Evolutionary conservation across 2,797 vertebrate species (phyloP), one percentile per base, ranked within the genome.

Genomic region (Hybognathus amarus): DNA sequence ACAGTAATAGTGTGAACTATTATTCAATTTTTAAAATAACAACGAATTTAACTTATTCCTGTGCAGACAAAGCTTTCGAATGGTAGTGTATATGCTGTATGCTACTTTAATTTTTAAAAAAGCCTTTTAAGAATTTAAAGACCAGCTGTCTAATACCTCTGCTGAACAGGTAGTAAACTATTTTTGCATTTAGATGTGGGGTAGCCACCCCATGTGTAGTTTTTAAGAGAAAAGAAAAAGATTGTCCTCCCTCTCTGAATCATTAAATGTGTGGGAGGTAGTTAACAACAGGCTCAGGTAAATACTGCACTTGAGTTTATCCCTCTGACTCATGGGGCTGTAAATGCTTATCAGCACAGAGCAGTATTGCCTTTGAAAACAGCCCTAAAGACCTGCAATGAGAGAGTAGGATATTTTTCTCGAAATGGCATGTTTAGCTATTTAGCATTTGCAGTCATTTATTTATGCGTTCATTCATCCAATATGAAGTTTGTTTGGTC

Each of bases 201-300:
- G 79, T 90, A 89, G 89, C 86, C 88, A 84, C 84, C 89, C 85
- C 24, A 4, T 89, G 83, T 84, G 84, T 86, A 90, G 93, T 93
- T 91, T 85, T 93, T 91, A 83, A 87, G 91, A 92, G 87, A 24
- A 75, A 56, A 77, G 54, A 71, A 81, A 90, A 86, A 88, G 70
- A 78, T 86, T 77, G 89, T 83, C 86, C 88, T 87, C 84, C 89
- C 92, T 88, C 88, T 91, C 81, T 88, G 90, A 92, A 90, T 91
- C 89, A 92, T 94, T 93, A 91, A 93, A 93, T 82, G 86, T 84
- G 90, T 92, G 69, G 91, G 89, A 90, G 90, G 93, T 90, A 90
- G 91, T 89, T 84, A 88, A 90, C 70, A 66, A 56, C 69, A 81
- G 87, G 89, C 90, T 90, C 90, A 94, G 92, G 92, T 95, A 94